Conservation (phyloP, 2,888 invertebrate species). For the Heliothis peltigera region DNA sequence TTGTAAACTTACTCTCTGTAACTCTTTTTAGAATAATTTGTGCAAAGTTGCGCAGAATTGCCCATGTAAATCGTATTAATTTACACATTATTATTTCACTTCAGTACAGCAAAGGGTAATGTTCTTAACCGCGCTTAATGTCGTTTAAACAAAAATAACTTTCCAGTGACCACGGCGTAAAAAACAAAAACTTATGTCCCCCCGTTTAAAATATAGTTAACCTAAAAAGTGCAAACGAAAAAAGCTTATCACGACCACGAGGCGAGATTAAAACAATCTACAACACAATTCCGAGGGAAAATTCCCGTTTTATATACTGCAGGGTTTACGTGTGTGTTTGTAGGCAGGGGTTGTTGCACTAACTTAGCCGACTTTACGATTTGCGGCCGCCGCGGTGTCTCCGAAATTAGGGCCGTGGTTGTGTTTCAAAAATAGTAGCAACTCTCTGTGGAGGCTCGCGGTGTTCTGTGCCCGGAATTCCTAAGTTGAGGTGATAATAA, state of each 20-base stretch:
- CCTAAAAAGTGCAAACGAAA: slow-evolving; percentile 56
- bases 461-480: slow-evolving; percentile 49
- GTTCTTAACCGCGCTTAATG: slow-evolving; percentile 31
- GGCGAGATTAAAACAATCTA: slow-evolving; percentile 58
- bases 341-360: slow-evolving; percentile 49
- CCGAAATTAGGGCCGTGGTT: slow-evolving; percentile 61
- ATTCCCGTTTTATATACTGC: slow-evolving; percentile 35
- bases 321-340: slow-evolving; percentile 25
- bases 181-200: slow-evolving; percentile 37
- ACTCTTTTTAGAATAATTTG: slow-evolving; percentile 25
- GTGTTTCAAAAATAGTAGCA: slow-evolving; percentile 61
- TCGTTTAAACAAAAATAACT: slow-evolving; percentile 48
- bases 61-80: slow-evolving; percentile 43
- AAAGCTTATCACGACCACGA: slow-evolving; percentile 39
- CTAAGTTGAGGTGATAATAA: slow-evolving; percentile 46
- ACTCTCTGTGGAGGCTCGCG: slow-evolving; percentile 36
- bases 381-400: slow-evolving; percentile 60
- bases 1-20: neutral
- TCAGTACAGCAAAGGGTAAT: slow-evolving; percentile 33
- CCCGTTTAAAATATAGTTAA: slow-evolving; percentile 55
- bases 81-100: slow-evolving; percentile 37
- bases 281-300: slow-evolving; percentile 49
- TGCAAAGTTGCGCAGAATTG: slow-evolving; percentile 11
- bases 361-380: slow-evolving; percentile 62
- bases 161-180: slow-evolving; percentile 37